Evolutionary conservation across 2,797 vertebrate genomes (phyloP).

Genomic region (Chelidonichthys spinosus): DNA sequence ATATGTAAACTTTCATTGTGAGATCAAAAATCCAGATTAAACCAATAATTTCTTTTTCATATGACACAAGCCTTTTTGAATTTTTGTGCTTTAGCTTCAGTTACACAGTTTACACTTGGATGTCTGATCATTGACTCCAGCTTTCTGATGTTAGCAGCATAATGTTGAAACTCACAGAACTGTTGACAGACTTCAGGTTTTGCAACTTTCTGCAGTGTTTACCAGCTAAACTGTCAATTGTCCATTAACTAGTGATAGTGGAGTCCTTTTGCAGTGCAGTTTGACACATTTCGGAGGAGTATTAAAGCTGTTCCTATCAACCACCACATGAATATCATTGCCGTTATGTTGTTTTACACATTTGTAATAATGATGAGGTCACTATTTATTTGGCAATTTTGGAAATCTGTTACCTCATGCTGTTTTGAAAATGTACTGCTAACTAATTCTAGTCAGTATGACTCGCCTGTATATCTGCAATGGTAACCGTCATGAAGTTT

Average conservation of each 20-base stretch:
- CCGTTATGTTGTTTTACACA: conserved; percentile 14
- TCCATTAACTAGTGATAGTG: not conserved
- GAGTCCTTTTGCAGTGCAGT: conserved; percentile 11
- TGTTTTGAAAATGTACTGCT: conserved; percentile 30
- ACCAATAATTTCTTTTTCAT: not conserved
- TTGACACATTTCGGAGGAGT: not conserved
- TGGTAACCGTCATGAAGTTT: conserved; percentile 22
- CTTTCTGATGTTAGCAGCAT: not conserved
- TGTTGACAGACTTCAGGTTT: not conserved
- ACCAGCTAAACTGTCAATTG: conserved; percentile 16
- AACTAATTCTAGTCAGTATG: not conserved
- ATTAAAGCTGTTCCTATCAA: conserved; percentile 5
- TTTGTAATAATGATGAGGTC: not conserved
- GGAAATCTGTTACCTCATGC: conserved; percentile 52
- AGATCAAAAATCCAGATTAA: not conserved
- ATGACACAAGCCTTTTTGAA: not conserved
- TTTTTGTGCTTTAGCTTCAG: not conserved
- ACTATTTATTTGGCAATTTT: conserved; percentile 14
- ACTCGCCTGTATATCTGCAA: conserved; percentile 18
- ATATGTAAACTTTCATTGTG: not conserved
- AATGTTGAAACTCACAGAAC: not conserved
- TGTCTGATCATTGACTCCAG: not conserved
- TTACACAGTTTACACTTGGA: conserved; percentile 12
- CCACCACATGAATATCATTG: not conserved
- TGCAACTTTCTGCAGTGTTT: not conserved